Conservation (phyloP, 2,888 invertebrate genomes). For the Yponomeuta evonymella region DNA sequence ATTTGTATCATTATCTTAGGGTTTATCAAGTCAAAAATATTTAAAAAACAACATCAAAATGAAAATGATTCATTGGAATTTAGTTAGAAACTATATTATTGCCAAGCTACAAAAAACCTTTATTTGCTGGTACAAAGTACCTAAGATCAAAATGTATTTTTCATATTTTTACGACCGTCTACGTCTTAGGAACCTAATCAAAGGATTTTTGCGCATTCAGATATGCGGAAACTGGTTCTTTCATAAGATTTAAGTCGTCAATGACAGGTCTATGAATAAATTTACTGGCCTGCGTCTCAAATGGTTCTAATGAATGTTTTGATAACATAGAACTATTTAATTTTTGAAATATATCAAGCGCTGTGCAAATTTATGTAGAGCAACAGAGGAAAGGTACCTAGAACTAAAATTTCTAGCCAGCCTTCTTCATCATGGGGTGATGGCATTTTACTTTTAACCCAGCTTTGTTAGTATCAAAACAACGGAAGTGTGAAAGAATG, state of each 20-base stretch:
- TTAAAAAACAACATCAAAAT: too few species aligned
- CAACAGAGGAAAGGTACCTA: too few species aligned
- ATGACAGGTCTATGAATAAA: background rate
- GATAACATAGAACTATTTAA: too few species aligned
- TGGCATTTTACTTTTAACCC: too few species aligned
- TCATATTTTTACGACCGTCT: background rate
- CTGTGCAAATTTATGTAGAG: too few species aligned
- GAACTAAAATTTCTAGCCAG: too few species aligned
- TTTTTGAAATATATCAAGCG: too few species aligned
- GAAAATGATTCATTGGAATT: too few species aligned
- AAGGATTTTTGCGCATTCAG: background rate
- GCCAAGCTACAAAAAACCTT: background rate
- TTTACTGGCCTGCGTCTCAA: background rate
- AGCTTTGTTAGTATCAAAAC: background rate
- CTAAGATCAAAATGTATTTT: background rate
- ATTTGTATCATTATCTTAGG: too few species aligned
- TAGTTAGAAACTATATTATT: too few species aligned
- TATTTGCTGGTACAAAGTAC: background rate
- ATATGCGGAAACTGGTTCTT: background rate
- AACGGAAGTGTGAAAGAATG: background rate
- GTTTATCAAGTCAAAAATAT: too few species aligned
- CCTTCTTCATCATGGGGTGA: too few species aligned
- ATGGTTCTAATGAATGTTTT: background rate
- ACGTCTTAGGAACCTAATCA: background rate
- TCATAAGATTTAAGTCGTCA: background rate